Base-by-base conservation (phyloP, 1,140 invertebrate species). In the Brachionus calyciflorus region DNA sequence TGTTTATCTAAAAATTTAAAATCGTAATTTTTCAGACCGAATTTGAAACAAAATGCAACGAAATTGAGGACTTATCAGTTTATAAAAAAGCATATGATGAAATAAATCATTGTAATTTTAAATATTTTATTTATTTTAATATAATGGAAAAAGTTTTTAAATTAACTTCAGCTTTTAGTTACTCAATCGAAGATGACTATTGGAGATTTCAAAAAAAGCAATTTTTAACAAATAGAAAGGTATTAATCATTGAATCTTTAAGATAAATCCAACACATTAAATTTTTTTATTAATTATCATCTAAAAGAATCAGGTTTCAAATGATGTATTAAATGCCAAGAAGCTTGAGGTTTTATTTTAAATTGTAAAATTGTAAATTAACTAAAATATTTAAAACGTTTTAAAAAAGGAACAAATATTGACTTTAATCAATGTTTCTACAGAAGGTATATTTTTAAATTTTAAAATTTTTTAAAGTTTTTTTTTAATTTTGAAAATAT, bases 181-280 rank as follows among this genome's bases (percentile, higher is more conserved):
- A n/a, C 9, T 26, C 37, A 4, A 44, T 44, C 12, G 60, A 65
- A 44, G 60, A 65, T 26, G 60, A 65, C 21, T 65, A 51, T 33
- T 44, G 69, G 19, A 73, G 48, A 51, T 73, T 73, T 46, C 69
- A 73, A 73, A 51, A 51, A 19, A 73, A 73, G 30, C 69, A 73
- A 28, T 65, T 65, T 24, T 24, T 65, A 14, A 65, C 41, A 28
- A 73, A 41, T 17, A 9, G 69, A 73, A 73, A 73, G 51, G 69
- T 49, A 51, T 37, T 37, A 37, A 37, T 5, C 4, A 9, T 9
- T 37, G 9, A 37, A 37, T 9, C 33, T 44, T 14, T 65, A 6
- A 28, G 7, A 1, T 24, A 21, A 40, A 40, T n/a, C 0, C 7
- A 17, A 60, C 26, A 33, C 26, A 12, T 30, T 33, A n/a, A 60